phyloP scores from a whole-genome alignment of 2,888 invertebrate species.

The Cerastis leucographa region DNA sequence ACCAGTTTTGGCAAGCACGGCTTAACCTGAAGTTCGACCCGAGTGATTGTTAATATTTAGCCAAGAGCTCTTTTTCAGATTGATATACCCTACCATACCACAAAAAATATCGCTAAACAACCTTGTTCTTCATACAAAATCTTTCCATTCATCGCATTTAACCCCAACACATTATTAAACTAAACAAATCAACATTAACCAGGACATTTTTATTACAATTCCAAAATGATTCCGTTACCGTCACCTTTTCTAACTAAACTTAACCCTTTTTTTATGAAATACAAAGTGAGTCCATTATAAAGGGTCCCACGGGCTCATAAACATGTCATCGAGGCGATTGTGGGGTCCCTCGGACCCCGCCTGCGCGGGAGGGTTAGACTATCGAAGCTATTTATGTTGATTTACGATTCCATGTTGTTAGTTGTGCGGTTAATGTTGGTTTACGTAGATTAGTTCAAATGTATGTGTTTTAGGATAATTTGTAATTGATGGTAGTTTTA shows the following conservation, averaged over 20 bases:
- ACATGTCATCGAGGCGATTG: conserved; percentile 80
- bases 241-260: conserved; percentile 49
- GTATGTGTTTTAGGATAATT: conserved; percentile 36
- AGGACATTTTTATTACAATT: conserved; percentile 39
- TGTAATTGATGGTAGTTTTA: conserved; percentile 37
- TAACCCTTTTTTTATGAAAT: conserved; percentile 59
- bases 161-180: conserved; percentile 9
- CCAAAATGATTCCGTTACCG: conserved; percentile 29
- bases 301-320: conserved; percentile 71
- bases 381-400: conserved; percentile 64
- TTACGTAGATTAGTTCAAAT: conserved; percentile 45
- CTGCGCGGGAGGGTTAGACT: conserved; percentile 52
- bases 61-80: too few species aligned
- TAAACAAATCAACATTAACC: conserved; percentile 18
- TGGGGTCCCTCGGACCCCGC: conserved; percentile 34
- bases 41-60: too few species aligned
- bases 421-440: conserved; percentile 41
- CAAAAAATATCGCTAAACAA: neutral
- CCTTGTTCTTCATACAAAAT: neutral
- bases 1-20: too few species aligned
- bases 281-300: conserved; percentile 65
- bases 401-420: conserved; percentile 57
- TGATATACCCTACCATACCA: too few species aligned
- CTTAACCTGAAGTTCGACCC: too few species aligned
- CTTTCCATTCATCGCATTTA: neutral